A percentile compares a stretch with the other conserved stretches of the same genome.
Evolutionary conservation across 2,888 invertebrate genomes (phyloP).

Genomic region (Melanargia galathea): DNA sequence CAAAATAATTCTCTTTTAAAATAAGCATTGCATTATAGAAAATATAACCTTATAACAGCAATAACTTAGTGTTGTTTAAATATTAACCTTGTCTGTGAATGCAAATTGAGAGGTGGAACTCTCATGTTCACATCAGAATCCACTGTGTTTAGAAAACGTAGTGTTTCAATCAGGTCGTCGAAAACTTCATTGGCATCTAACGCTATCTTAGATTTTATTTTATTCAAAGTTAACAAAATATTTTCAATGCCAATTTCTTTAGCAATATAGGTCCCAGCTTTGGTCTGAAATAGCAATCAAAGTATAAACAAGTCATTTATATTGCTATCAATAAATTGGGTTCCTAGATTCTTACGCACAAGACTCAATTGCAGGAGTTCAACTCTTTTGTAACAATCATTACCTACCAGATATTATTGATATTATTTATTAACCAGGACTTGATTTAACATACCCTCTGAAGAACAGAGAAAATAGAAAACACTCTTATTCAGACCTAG

Average conservation of each 20-base stretch:
- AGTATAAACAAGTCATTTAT: background rate
- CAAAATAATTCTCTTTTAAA: too few species aligned
- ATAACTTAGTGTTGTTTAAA: background rate
- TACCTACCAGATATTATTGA: too few species aligned
- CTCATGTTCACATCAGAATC: conserved; percentile 64
- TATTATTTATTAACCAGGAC: too few species aligned
- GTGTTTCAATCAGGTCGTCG: conserved; percentile 70
- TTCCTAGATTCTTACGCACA: too few species aligned
- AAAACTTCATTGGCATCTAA: conserved; percentile 61
- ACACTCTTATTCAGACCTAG: too few species aligned
- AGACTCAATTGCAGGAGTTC: too few species aligned
- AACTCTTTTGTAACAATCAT: too few species aligned
- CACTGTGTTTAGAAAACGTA: conserved; percentile 66
- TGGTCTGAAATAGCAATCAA: conserved; percentile 60
- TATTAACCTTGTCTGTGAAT: conserved; percentile 66
- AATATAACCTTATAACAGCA: background rate
- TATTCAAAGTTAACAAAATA: conserved; percentile 65
- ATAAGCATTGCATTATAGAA: too few species aligned
- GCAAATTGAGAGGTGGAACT: conserved; percentile 66
- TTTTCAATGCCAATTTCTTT: conserved; percentile 73
- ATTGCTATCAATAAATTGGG: background rate
- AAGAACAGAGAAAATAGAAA: too few species aligned
- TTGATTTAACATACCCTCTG: too few species aligned
- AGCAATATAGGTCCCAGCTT: conserved; percentile 75
- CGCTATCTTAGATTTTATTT: conserved; percentile 67